Evolutionary conservation across 2,797 vertebrate species (phyloP).

Genomic region (Xiphorhynchus erythropygius): DNA sequence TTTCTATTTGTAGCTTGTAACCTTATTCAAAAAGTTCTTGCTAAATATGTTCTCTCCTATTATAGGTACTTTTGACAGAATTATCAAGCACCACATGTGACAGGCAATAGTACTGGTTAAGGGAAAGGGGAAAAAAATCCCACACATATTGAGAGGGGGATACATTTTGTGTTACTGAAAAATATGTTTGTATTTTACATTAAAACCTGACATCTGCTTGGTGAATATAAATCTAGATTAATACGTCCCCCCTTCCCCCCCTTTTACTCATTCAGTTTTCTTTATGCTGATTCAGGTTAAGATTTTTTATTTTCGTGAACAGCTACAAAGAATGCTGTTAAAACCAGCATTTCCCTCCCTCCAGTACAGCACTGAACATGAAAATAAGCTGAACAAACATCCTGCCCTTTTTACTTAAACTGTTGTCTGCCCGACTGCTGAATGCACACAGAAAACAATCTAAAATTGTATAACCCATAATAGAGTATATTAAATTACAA

Average conservation of each 20-base stretch:
- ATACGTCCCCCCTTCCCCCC: not conserved
- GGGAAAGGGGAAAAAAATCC: constrained; percentile 12
- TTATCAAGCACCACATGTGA: constrained; percentile 73
- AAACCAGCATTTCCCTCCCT: constrained; percentile 68
- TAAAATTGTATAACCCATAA: constrained; percentile 85
- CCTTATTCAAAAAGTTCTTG: constrained; percentile 74
- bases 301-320: constrained; percentile 61
- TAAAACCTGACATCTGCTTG: constrained; percentile 72
- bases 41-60: constrained; percentile 76
- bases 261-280: constrained; percentile 68
- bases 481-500: constrained; percentile 97
- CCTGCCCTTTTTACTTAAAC: constrained; percentile 80
- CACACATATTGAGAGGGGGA: constrained; percentile 65
- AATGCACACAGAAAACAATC: constrained; percentile 82
- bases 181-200: constrained; percentile 69
- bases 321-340: constrained; percentile 65
- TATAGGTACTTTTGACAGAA: constrained; percentile 69
- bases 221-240: constrained; percentile 73
- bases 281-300: constrained; percentile 75
- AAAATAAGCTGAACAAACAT: constrained; percentile 80
- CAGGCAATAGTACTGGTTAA: constrained; percentile 68
- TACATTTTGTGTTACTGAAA: constrained; percentile 64
- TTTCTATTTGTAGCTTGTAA: constrained; percentile 73
- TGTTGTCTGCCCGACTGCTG: constrained; percentile 78
- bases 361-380: constrained; percentile 61